These are phyloP conservation scores for Myotis planiceps DNA, from an alignment of 2,797 vertebrate genomes.

Conservation along the genomic window DNA sequence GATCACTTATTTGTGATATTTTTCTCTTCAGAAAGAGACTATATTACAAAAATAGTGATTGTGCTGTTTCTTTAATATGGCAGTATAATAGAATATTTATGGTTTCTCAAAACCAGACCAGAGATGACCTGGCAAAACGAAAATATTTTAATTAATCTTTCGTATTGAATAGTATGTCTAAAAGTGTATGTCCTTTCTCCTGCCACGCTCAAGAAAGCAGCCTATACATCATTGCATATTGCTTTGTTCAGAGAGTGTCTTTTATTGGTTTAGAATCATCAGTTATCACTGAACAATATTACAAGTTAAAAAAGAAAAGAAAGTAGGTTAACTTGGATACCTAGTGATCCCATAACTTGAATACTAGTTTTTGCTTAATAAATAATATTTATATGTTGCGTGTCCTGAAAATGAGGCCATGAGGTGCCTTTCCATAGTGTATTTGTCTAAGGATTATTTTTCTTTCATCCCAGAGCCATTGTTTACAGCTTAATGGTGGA, in stretches of 20 bases:
- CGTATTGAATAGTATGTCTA: background rate
- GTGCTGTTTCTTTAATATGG: background rate
- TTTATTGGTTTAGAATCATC: slow-evolving; percentile 1
- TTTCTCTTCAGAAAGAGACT: background rate
- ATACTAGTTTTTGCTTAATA: background rate
- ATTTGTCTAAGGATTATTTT: background rate
- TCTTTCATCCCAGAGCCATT: background rate
- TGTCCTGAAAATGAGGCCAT: background rate
- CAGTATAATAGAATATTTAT: background rate
- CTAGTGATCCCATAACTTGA: background rate
- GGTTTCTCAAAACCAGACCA: background rate
- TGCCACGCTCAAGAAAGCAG: background rate
- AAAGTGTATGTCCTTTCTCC: background rate
- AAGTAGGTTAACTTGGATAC: background rate
- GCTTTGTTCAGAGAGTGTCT: background rate
- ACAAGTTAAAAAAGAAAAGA: background rate
- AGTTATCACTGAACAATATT: background rate
- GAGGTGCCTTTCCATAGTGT: background rate
- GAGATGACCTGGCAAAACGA: slow-evolving; percentile 8
- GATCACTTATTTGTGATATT: background rate
- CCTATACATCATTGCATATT: background rate
- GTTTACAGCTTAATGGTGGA: background rate
- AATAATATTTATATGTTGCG: background rate
- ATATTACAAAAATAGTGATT: background rate
- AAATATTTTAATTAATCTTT: slow-evolving; percentile 9